Base-by-base conservation (phyloP, 2,888 invertebrate genomes). In the Netelia virgata region DNA sequence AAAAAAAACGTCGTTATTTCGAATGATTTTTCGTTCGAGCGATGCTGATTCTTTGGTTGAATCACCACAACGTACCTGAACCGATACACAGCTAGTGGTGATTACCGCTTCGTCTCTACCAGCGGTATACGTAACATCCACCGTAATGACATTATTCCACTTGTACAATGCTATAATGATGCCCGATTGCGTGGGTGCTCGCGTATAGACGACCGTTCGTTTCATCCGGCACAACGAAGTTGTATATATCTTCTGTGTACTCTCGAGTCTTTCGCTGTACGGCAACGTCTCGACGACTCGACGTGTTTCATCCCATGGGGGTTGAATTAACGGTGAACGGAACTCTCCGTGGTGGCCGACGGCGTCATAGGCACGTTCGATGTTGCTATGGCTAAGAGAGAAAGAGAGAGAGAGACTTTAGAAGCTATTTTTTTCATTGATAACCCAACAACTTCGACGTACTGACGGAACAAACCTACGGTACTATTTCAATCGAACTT, bases 121-220 rank as follows among this genome's bases (percentile, higher is more conserved):
- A 66, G 72, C 80, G 61, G 83, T 9, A 55, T 72, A 78, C 64
- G 82, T 83, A 86, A 89, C 89, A 87, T 86, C 80, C 72, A 79
- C 85, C 87, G 87, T 89, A 91, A 90, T 88, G 90, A 90, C 89
- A 88, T 91, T 91, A 89, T 89, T 88, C 86, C 70, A 78, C 78
- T 83, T 83, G 87, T 87, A 87, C 87, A 91, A 90, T 80, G 68
- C 80, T 69, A 55, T 90, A 89, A 90, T 88, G 90, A 90, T 88
- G 86, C 82, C 74, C 73, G 86, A 89, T 89, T 69, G 91, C 90
- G 90, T 90, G 90, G 90, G 89, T 86, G 78, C 76, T 81, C 57
- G 72, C 82, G 83, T 85, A 88, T 82, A 81, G 82, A 76, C 78
- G 68, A 70, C 66, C 78, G 81, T 83, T 83, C 80, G 75, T 86